Evolutionary conservation across 2,888 invertebrate species (phyloP).

Genomic region (Ramazzottius varieornatus): DNA sequence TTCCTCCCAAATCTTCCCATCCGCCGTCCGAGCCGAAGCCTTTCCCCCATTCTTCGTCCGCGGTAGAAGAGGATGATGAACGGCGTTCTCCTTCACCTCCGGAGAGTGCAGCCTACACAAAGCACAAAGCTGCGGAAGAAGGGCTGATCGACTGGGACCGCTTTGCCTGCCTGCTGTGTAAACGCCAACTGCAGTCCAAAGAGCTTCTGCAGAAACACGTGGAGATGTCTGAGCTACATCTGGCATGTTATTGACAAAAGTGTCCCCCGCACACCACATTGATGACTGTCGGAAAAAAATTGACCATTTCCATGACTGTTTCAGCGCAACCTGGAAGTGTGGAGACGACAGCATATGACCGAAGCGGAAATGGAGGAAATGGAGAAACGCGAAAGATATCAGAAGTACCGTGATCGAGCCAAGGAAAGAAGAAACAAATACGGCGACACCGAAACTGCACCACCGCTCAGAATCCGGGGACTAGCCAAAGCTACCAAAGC

Average conservation of each 20-base stretch:
- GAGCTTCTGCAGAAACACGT: constrained; percentile 64
- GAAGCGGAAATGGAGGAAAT: neutral
- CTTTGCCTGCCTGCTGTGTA: constrained; percentile 73
- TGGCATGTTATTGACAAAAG: neutral
- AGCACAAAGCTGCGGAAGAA: constrained; percentile 12
- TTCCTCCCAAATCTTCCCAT: too few species aligned
- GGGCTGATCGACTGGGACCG: constrained; percentile 50
- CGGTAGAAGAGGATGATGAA: too few species aligned
- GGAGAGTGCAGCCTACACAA: too few species aligned
- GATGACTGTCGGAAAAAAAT: too few species aligned
- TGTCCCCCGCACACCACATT: too few species aligned
- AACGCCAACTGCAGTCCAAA: constrained; percentile 64
- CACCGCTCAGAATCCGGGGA: constrained; percentile 26
- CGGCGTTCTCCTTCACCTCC: too few species aligned
- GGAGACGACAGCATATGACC: constrained; percentile 8
- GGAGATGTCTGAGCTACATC: neutral
- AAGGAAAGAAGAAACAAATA: constrained; percentile 79
- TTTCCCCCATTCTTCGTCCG: too few species aligned
- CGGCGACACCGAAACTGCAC: constrained; percentile 56
- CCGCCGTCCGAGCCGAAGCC: too few species aligned
- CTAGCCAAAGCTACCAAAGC: neutral
- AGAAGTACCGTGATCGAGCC: constrained; percentile 64
- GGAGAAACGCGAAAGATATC: neutral
- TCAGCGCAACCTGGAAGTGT: constrained; percentile 17
- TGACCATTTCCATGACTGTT: neutral